phyloP scores from a whole-genome alignment of 2,888 invertebrate species.

The Chaetogeoica ovagalla region DNA sequence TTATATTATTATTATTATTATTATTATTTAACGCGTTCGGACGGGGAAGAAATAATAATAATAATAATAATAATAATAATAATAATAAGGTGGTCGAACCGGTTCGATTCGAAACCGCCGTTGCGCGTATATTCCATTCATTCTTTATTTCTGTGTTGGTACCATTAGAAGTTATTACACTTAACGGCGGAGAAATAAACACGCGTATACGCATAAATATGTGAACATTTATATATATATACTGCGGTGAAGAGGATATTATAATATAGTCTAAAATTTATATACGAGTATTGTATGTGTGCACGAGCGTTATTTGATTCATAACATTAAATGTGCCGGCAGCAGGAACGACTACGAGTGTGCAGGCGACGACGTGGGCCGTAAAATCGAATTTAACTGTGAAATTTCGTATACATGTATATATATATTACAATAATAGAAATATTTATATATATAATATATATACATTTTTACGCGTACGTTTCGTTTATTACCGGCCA shows the following conservation, averaged over 20 bases:
- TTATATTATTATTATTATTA: neutral
- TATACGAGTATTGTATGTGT: no score
- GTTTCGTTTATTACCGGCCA: neutral
- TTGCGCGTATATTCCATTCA: slow-evolving; percentile 44
- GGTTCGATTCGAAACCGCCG: slow-evolving; percentile 32
- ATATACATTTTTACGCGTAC: neutral
- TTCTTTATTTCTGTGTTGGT: slow-evolving; percentile 35
- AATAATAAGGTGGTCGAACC: slow-evolving; percentile 41
- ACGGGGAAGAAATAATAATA: neutral
- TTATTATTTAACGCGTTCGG: neutral
- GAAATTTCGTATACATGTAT: slow-evolving; percentile 6
- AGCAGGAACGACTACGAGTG: no score
- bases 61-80: no score
- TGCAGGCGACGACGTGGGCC: slow-evolving; percentile 15
- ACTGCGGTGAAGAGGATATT: neutral
- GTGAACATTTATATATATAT: slow-evolving; percentile 27
- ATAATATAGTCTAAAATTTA: neutral
- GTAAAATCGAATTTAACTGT: slow-evolving; percentile 40
- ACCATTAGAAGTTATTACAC: slow-evolving; percentile 36
- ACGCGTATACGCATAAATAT: slow-evolving; percentile 27
- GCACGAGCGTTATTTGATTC: slow-evolving; percentile 7
- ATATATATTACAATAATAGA: neutral
- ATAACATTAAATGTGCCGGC: neutral
- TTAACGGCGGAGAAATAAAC: slow-evolving; percentile 20
- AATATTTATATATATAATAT: neutral